phyloP scores from a whole-genome alignment of 2,113 vertebrate species.

The Eretmochelys imbricata region DNA sequence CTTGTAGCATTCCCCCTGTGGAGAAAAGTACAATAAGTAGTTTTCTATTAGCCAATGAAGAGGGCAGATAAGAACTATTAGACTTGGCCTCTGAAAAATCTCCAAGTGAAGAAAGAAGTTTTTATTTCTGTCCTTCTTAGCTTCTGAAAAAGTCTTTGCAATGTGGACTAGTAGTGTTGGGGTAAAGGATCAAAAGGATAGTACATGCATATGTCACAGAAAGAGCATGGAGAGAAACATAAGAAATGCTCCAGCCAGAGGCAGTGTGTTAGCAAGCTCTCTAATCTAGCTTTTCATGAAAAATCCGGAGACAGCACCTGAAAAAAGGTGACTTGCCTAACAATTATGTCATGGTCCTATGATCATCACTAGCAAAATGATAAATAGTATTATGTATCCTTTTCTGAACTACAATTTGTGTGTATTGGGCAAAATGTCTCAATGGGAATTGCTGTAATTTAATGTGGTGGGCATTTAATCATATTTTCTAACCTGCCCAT shows the following conservation, averaged over 20 bases:
- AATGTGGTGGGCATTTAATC: not conserved
- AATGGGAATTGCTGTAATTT: not conserved
- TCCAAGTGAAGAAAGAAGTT: not conserved
- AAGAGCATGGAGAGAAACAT: accelerated
- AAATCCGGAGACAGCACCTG: not conserved
- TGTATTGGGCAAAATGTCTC: not conserved
- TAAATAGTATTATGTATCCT: not conserved
- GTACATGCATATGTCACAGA: not conserved
- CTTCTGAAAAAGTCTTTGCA: not conserved
- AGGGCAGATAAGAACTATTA: not conserved
- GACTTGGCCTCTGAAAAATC: not conserved
- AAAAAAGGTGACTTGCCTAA: not conserved
- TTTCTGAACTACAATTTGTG: accelerated
- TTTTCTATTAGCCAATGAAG: not conserved
- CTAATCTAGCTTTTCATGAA: not conserved
- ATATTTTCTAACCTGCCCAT: not conserved
- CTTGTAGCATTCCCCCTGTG: not conserved
- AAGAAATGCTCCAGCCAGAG: not conserved
- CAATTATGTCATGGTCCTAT: not conserved
- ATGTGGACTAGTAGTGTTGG: not conserved
- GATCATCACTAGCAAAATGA: not conserved
- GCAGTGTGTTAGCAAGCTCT: not conserved
- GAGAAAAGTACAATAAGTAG: not conserved
- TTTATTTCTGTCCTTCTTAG: not conserved
- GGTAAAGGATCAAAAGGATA: not conserved